Conservation (phyloP, 2,113 vertebrate genomes). For the Varanus komodoensis region DNA sequence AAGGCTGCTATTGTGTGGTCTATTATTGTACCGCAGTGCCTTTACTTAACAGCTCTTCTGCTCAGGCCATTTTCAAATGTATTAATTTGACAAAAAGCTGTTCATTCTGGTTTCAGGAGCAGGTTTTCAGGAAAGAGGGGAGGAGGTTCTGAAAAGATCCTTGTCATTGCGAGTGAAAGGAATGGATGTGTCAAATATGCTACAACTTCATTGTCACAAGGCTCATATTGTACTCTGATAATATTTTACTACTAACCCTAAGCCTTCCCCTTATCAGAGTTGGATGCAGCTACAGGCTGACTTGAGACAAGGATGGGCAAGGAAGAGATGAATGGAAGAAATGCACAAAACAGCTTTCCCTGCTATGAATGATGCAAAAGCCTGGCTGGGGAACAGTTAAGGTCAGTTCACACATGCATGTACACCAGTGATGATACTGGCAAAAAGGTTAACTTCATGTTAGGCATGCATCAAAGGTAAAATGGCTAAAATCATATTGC, state of each 20-base stretch:
- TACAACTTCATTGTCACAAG: rapidly evolving
- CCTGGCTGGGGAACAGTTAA: neutral
- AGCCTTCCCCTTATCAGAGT: neutral
- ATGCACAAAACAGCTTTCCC: neutral
- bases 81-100: neutral
- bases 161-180: neutral
- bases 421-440: neutral
- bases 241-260: too few species aligned
- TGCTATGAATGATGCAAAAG: neutral
- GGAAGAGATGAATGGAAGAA: neutral
- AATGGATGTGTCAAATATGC: neutral
- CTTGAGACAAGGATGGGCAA: neutral
- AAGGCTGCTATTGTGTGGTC: neutral
- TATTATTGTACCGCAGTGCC: neutral
- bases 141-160: neutral
- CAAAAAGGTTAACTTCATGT: too few species aligned
- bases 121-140: neutral
- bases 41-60: slow-evolving; percentile 16
- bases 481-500: too few species aligned
- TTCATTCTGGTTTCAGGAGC: slow-evolving; percentile 6
- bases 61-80: neutral
- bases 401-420: neutral
- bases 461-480: too few species aligned
- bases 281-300: rapidly evolving
- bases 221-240: rapidly evolving